Base-by-base conservation (phyloP, 1,140 invertebrate species). In the Chrysoperla carnea region DNA sequence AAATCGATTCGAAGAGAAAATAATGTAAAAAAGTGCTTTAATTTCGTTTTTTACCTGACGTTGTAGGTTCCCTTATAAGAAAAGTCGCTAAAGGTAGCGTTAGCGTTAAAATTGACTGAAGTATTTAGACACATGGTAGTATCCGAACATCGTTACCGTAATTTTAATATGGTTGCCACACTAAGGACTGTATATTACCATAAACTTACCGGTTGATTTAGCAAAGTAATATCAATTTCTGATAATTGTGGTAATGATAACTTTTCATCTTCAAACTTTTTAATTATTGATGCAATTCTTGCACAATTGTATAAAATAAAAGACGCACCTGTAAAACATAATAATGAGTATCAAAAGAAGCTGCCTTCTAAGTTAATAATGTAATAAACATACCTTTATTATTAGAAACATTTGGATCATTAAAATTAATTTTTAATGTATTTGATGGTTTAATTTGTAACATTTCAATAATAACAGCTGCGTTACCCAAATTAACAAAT, bases 231-330 rank as follows among this genome's bases (percentile, higher is more conserved):
- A 60, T 81, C 69, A 27, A 73, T 58, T 36, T 70, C 49, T 11
- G 70, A 53, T 1, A 77, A 47, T 4, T 64, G 44, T 9, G 68
- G 66, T 43, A 81, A 51, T 15, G 56, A 38, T 29, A 71, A 70
- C 56, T 80, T 66, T 50, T 63, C 68, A 2, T 64, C 52, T 35
- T 69, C 56, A 55, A 73, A 81, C 43, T 69, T 71, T 41, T 67
- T 60, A 35, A 78, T 59, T 43, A 84, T 66, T 2, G 70, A 68
- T 46, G 71, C 61, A 46, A 83, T 53, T 42, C 80, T 68, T 0
- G 74, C 76, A 53, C 68, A 71, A 51, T 83, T 83, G 52, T 83
- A 82, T n/a, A 83, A 62, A 31, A 81, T 65, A 59, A 81, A 82
- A 29, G 69, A 58, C n/a, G 74, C 70, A 39, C 73, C 76, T 78